Percentiles rank a stretch among this genome's conserved stretches.
Evolutionary conservation across 2,888 invertebrate species (phyloP).

Genomic region (Ophion slaviceki): DNA sequence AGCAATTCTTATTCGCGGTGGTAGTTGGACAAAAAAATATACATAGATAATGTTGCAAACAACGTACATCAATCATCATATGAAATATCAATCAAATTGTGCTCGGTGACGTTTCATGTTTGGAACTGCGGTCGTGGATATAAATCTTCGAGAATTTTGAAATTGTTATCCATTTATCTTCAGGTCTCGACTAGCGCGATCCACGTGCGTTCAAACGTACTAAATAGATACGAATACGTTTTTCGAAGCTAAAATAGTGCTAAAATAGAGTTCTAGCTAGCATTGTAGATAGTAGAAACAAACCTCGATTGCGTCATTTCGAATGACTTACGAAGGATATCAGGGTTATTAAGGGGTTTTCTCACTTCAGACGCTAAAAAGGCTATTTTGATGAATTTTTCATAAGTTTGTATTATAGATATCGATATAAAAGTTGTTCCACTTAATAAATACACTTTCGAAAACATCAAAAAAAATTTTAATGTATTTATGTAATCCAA

Average conservation of each 20-base stretch:
- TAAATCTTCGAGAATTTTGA: conserved; percentile 20
- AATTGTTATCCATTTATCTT: conserved; percentile 28
- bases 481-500: no score
- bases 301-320: not conserved
- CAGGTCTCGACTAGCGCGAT: not conserved
- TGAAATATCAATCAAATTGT: conserved; percentile 27
- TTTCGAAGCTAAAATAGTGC: not conserved
- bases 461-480: no score
- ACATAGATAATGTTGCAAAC: not conserved
- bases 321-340: conserved; percentile 9
- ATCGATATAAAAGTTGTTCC: no score
- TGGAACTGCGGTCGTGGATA: conserved; percentile 11
- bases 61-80: conserved; percentile 7
- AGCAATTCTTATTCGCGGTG: not conserved
- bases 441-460: no score
- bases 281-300: not conserved
- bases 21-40: not conserved
- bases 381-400: no score
- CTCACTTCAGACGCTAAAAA: no score
- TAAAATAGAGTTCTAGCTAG: no score
- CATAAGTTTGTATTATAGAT: no score
- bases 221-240: not conserved
- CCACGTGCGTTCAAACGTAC: not conserved
- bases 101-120: conserved; percentile 28
- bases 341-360: not conserved